phyloP scores from a whole-genome alignment of 2,797 vertebrate genomes.

The Cichlasoma orientale region DNA sequence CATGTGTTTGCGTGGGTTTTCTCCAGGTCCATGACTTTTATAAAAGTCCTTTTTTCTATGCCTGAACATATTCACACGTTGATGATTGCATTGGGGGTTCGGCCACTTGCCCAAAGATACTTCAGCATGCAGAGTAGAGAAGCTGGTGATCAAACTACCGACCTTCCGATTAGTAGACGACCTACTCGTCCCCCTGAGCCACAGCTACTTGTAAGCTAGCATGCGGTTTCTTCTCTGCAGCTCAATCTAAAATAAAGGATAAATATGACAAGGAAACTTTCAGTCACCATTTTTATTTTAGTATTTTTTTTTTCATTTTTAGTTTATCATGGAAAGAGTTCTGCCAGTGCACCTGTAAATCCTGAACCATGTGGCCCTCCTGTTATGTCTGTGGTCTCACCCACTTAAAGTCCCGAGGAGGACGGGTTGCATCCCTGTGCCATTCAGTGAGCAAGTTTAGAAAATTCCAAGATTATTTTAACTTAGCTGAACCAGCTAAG shows the following conservation, averaged over 20 bases:
- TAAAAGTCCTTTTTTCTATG: fast-evolving
- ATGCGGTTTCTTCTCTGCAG: neutral
- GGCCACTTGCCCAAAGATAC: neutral
- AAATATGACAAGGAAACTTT: neutral
- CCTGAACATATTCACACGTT: neutral
- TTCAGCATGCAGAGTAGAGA: neutral
- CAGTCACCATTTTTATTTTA: neutral
- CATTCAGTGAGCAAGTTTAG: neutral
- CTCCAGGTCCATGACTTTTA: no score
- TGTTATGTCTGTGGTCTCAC: neutral
- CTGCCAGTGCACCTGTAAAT: neutral
- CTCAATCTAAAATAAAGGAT: neutral
- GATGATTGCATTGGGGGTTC: neutral
- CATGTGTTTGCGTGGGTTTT: no score
- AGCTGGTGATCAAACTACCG: neutral
- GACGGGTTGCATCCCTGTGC: neutral
- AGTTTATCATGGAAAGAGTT: neutral
- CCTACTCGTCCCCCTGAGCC: neutral
- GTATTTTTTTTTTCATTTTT: neutral
- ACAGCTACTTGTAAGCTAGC: neutral
- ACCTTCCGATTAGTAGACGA: neutral
- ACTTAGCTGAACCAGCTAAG: neutral
- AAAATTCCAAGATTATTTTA: neutral
- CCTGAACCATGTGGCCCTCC: neutral
- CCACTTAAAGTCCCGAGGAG: neutral